Evolutionary conservation across 2,888 invertebrate genomes (phyloP).

Genomic region (Trichacis sp.): DNA sequence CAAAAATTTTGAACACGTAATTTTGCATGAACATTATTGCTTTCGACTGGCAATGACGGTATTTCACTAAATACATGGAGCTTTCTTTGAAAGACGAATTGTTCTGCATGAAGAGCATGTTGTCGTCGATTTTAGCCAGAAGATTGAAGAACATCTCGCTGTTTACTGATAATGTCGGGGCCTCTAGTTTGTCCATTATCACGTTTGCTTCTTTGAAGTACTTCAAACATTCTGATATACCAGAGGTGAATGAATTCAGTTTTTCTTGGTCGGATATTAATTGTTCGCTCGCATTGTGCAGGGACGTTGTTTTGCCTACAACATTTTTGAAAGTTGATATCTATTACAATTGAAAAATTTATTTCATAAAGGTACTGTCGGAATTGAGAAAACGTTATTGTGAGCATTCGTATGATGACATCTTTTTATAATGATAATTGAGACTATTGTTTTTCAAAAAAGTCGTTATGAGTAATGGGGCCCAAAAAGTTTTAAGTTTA

Average conservation of each 20-base stretch:
- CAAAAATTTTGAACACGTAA: slow-evolving; percentile 82
- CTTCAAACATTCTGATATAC: slow-evolving; percentile 82
- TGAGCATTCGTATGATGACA: too few relatives aligned
- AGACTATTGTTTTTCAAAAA: too few relatives aligned
- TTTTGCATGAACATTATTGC: slow-evolving; percentile 84
- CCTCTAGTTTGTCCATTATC: slow-evolving; percentile 82
- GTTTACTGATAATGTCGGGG: slow-evolving; percentile 84
- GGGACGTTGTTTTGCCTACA: slow-evolving; percentile 83
- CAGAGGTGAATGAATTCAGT: slow-evolving; percentile 83
- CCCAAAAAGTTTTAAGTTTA: too few relatives aligned
- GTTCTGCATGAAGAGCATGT: slow-evolving; percentile 84
- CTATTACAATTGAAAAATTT: too few relatives aligned
- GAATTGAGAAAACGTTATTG: too few relatives aligned
- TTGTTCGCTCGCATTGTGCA: slow-evolving; percentile 93
- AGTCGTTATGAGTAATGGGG: too few relatives aligned
- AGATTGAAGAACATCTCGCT: slow-evolving; percentile 87
- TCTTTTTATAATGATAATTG: too few relatives aligned
- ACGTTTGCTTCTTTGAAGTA: slow-evolving; percentile 89
- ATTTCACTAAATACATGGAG: slow-evolving; percentile 83
- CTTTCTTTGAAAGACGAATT: slow-evolving; percentile 90
- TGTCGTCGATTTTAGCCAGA: slow-evolving; percentile 86
- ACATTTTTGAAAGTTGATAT: too few relatives aligned
- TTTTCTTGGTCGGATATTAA: slow-evolving; percentile 89
- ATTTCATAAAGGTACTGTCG: too few relatives aligned
- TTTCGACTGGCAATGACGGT: slow-evolving; percentile 85